phyloP scores from a whole-genome alignment of 1,140 invertebrate species.

The Physella acuta region DNA sequence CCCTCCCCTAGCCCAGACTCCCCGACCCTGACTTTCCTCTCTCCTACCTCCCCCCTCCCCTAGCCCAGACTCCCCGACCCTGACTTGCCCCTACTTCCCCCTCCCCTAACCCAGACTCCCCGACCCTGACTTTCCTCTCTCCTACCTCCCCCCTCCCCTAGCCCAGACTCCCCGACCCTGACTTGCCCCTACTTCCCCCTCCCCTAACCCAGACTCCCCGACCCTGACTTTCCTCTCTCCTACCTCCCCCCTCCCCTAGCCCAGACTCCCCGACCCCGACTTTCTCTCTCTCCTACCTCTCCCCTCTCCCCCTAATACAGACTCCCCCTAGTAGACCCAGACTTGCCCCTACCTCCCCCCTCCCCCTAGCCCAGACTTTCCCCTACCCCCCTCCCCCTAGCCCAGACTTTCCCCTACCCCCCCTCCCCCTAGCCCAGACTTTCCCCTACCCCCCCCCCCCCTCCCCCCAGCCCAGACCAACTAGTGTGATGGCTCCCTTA shows the following conservation, averaged over 20 bases:
- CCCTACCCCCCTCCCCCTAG: neutral
- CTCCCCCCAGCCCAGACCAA: no score
- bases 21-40: neutral
- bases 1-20: constrained; percentile 2
- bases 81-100: neutral
- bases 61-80: neutral
- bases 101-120: neutral
- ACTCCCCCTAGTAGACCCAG: neutral
- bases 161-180: neutral
- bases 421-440: neutral
- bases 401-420: neutral
- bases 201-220: constrained; percentile 12
- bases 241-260: neutral
- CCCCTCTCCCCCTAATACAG: constrained; percentile 1
- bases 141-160: neutral
- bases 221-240: neutral
- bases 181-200: neutral
- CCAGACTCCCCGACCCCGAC: neutral
- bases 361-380: neutral
- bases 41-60: constrained; percentile 10
- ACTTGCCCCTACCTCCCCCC: constrained; percentile 1
- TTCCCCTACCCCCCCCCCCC: neutral
- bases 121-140: neutral
- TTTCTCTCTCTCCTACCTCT: constrained; percentile 16
- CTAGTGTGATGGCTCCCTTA: neutral